Evolutionary conservation across 2,888 invertebrate genomes (phyloP).

Genomic region (Eurytoma californica): DNA sequence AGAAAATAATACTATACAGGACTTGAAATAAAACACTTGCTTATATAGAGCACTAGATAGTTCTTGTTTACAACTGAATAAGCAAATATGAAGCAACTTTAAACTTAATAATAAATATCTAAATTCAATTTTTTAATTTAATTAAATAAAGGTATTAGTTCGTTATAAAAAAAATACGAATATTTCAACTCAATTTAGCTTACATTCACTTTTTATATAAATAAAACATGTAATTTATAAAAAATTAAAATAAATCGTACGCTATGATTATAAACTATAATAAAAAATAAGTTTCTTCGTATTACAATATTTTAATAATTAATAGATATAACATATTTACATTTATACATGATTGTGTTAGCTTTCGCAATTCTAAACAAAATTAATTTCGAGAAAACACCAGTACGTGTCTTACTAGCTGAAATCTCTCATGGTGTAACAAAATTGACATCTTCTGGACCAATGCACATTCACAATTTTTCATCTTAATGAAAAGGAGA

Average conservation of each 20-base stretch:
- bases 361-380: constrained; percentile 55
- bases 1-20: too few relatives aligned
- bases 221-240: constrained; percentile 44
- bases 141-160: neutral
- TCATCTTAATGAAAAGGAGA: constrained; percentile 12
- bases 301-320: constrained; percentile 66
- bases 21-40: too few relatives aligned
- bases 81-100: too few relatives aligned
- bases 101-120: neutral
- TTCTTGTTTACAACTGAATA: too few relatives aligned
- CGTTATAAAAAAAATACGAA: neutral
- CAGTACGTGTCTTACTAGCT: constrained; percentile 49
- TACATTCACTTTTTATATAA: constrained; percentile 42
- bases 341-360: constrained; percentile 69
- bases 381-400: constrained; percentile 54
- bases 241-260: constrained; percentile 49
- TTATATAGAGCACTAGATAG: too few relatives aligned
- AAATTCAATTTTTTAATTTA: neutral
- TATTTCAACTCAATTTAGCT: constrained; percentile 19
- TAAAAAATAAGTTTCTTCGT: constrained; percentile 37
- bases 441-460: constrained; percentile 26
- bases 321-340: constrained; percentile 67
- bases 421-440: constrained; percentile 37
- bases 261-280: constrained; percentile 41
- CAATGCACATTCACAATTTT: constrained; percentile 28